Evolutionary conservation across 2,113 vertebrate species (phyloP), one percentile per base, ranked within the genome.

Genomic region (Donacobius atricapilla): DNA sequence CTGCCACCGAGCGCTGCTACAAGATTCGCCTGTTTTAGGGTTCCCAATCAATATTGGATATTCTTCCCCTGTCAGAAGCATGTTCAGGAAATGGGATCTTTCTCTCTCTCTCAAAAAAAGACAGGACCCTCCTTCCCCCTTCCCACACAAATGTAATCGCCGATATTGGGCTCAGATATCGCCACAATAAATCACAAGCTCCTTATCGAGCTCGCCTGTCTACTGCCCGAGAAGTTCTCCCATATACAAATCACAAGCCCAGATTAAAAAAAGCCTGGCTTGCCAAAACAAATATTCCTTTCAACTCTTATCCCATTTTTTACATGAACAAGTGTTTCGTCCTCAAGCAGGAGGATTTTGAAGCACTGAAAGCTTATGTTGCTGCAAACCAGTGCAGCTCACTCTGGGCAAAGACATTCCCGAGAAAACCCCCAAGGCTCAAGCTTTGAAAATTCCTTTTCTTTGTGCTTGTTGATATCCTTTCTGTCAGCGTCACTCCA

Each of bases 201-300:
- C 87, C 83, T 95, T 96, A 94, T 91, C 85, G 22, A 86, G 87
- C n/a, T 68, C 6, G 81, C 69, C 78, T 90, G 93, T 85, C 83
- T 66, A 31, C 79, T 82, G 83, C 73, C 78, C 7, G 13, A 94
- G 83, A 92, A 89, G 91, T 78, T 87, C 92, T 93, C 92, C 89
- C 85, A 56, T 89, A 94, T 27, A 92, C 94, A 96, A 90, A 93
- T 93, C 90, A 80, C 73, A 87, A 90, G 81, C 44, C 42, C 82
- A 86, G 66, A 95, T 78, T 68, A 71, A 80, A 83, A 71, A 83
- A 76, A n/a, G 30, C 28, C 61, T 42, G 83, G 81, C 87, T 68
- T 71, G 92, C 94, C 93, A 97, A 96, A 94, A 93, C 92, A 95
- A 94, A 95, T 86, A 88, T 20, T 94, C 76, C 90, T 94, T 94